phyloP scores from a whole-genome alignment of 2,113 vertebrate species.

The Rhinopomastus cyanomelas region DNA sequence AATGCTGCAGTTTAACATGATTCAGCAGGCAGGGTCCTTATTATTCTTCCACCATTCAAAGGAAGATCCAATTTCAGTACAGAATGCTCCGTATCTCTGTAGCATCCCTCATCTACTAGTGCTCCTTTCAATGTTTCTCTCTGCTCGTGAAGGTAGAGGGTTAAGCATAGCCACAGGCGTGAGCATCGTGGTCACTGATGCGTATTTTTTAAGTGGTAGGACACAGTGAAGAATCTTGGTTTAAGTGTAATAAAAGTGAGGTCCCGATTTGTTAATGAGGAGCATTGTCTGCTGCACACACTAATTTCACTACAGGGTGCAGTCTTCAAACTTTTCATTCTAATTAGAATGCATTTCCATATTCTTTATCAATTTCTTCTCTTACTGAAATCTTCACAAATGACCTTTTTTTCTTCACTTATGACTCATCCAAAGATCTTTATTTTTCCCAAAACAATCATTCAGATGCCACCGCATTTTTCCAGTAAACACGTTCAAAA shows the following conservation, averaged over 20 bases:
- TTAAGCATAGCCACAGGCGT: not conserved
- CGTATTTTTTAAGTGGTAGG: constrained; percentile 60
- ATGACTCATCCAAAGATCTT: constrained; percentile 65
- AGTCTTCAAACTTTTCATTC: constrained; percentile 63
- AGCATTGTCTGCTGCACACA: constrained; percentile 61
- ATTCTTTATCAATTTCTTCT: constrained; percentile 67
- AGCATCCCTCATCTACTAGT: not conserved
- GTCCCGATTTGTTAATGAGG: constrained; percentile 65
- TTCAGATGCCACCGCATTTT: constrained; percentile 68
- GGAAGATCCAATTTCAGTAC: not conserved
- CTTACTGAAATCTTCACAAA: constrained; percentile 69
- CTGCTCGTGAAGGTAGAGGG: not conserved
- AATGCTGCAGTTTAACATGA: constrained; percentile 51
- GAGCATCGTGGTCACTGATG: constrained; percentile 47
- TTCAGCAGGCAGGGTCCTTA: constrained; percentile 33
- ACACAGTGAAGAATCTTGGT: constrained; percentile 19
- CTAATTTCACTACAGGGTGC: constrained; percentile 67
- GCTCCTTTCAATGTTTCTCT: not conserved
- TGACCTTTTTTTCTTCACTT: constrained; percentile 63
- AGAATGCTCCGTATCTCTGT: not conserved
- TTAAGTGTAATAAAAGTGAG: constrained; percentile 64
- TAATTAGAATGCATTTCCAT: constrained; percentile 75
- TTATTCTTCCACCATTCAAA: constrained; percentile 39
- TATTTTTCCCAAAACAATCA: constrained; percentile 70
- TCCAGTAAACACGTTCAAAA: constrained; percentile 65